Evolutionary conservation across 2,113 vertebrate species (phyloP).

Genomic region (Murina feae): DNA sequence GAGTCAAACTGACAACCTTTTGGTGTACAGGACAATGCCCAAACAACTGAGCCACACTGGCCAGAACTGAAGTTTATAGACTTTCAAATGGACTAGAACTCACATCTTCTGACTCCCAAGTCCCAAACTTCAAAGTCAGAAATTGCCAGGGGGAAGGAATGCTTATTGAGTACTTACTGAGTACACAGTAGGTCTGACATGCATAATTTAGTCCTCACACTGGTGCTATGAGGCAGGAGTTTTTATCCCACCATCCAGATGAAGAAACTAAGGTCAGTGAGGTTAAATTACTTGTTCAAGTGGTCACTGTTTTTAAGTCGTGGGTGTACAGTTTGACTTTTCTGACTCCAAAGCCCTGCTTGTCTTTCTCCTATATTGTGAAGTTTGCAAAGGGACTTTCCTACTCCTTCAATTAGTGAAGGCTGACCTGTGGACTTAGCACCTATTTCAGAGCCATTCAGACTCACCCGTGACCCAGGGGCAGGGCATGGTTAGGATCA

Average conservation of each 20-base stretch:
- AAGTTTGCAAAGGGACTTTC: neutral
- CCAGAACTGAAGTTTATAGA: neutral
- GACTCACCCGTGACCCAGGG: neutral
- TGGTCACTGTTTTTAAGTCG: neutral
- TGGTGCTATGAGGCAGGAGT: neutral
- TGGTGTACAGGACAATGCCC: no score
- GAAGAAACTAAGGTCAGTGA: neutral
- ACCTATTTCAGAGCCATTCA: neutral
- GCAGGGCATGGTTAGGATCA: neutral
- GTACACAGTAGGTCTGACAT: neutral
- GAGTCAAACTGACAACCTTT: no score
- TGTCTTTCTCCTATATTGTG: neutral
- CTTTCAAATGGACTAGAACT: neutral
- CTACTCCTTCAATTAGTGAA: neutral
- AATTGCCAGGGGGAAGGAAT: neutral
- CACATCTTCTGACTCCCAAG: neutral
- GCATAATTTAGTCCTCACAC: neutral
- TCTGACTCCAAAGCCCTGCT: neutral
- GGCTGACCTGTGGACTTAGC: neutral
- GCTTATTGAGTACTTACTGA: neutral
- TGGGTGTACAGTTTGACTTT: neutral
- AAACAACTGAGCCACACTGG: no score
- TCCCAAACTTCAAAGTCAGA: neutral
- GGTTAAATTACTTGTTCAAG: neutral
- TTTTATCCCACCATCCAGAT: neutral